Conservation (phyloP, 1,140 invertebrate species). For the Lanistes nyassanus region DNA sequence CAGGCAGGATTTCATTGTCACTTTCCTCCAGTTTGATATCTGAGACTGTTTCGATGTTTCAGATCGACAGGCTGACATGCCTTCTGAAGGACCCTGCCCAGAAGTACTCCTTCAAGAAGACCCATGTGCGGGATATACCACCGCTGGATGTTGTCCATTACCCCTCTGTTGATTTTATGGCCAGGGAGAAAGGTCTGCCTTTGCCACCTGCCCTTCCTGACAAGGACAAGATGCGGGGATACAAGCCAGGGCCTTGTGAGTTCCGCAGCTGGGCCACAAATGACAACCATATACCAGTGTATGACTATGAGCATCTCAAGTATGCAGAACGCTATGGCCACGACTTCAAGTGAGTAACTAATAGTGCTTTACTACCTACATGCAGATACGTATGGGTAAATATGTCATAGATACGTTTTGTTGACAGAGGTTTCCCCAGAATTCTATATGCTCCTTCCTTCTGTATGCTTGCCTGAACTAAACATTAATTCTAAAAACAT, state of each 20-base stretch:
- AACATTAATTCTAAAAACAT: no score
- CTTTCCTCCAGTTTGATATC: no score
- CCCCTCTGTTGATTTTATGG: conserved; percentile 56
- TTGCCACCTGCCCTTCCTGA: conserved; percentile 42
- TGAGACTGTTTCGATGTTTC: not conserved
- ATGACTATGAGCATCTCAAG: conserved; percentile 59
- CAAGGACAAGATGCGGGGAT: conserved; percentile 52
- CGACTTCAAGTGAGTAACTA: conserved; percentile 63
- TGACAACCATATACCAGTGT: conserved; percentile 60
- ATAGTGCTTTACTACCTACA: no score
- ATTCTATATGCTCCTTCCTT: no score
- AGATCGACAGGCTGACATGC: conserved; percentile 51
- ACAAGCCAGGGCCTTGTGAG: conserved; percentile 59
- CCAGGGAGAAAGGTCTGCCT: conserved; percentile 39
- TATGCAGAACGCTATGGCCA: conserved; percentile 52
- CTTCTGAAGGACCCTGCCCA: conserved; percentile 61
- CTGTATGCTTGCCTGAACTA: no score
- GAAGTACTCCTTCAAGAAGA: conserved; percentile 44
- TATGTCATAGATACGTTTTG: no score
- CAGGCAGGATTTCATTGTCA: no score
- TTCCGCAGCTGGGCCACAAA: conserved; percentile 51
- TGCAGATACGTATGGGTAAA: no score
- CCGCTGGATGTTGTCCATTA: conserved; percentile 60
- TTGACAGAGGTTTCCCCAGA: no score
- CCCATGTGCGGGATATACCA: conserved; percentile 51